Percentiles rank a stretch among this genome's conserved stretches.
phyloP scores from a whole-genome alignment of 23 tunicate genomes.

The Phallusia fumigata region DNA sequence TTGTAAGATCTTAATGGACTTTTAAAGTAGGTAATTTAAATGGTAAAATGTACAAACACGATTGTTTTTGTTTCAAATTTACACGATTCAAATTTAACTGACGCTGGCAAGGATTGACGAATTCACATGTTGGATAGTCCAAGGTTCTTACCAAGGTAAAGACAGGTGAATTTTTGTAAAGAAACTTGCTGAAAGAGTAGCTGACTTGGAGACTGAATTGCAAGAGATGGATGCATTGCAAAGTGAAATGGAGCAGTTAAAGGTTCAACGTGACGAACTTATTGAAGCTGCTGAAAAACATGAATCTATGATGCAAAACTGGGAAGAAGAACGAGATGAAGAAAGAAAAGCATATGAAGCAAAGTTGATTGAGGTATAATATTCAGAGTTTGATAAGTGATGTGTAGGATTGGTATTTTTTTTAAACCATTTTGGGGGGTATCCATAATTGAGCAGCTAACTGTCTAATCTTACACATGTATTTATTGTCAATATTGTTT shows the following conservation, averaged over 20 bases:
- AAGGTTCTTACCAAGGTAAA: too few relatives aligned
- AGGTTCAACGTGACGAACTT: slow-evolving; percentile 29
- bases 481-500: too few relatives aligned
- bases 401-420: too few relatives aligned
- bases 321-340: slow-evolving; percentile 55
- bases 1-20: not conserved
- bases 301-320: slow-evolving; percentile 25
- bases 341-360: slow-evolving; percentile 47
- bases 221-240: slow-evolving; percentile 11
- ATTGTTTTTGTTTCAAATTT: too few relatives aligned
- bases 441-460: too few relatives aligned
- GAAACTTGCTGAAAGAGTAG: slow-evolving; percentile 32
- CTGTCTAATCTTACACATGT: too few relatives aligned
- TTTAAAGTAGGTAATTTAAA: not conserved
- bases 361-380: slow-evolving; percentile 45
- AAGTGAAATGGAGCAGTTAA: slow-evolving; percentile 25
- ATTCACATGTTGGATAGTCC: too few relatives aligned
- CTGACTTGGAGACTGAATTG: slow-evolving; percentile 33
- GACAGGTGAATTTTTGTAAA: not conserved
- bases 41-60: not conserved
- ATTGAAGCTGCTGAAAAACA: slow-evolving; percentile 21
- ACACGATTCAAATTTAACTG: too few relatives aligned
- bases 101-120: too few relatives aligned
- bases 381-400: too few relatives aligned
- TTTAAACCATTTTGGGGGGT: too few relatives aligned